Evolutionary conservation across 2,888 invertebrate genomes (phyloP).

Genomic region (Tetragnatha montana): DNA sequence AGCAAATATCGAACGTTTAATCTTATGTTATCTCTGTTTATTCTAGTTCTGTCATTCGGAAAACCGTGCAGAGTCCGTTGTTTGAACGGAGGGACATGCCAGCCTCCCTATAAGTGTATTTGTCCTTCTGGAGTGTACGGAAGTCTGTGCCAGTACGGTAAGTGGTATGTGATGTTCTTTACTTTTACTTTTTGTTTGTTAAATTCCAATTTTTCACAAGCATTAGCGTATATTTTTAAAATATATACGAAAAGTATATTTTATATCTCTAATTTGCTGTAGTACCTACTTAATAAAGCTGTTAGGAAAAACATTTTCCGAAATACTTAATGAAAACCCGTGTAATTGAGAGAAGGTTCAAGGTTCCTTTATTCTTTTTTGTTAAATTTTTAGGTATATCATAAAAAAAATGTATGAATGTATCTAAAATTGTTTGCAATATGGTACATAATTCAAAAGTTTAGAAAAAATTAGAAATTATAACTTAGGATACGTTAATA

Average conservation of each 20-base stretch:
- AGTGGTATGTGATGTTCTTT: constrained; percentile 64
- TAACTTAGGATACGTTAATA: too few species aligned
- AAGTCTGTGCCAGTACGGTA: constrained; percentile 69
- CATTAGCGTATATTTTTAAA: background rate
- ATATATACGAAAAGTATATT: background rate
- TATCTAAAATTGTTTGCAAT: too few species aligned
- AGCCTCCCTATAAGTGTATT: constrained; percentile 54
- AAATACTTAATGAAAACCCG: too few species aligned
- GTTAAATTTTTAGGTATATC: too few species aligned
- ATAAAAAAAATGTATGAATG: too few species aligned
- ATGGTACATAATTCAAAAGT: too few species aligned
- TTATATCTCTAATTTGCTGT: too few species aligned
- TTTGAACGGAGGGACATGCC: constrained; percentile 57
- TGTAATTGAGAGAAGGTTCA: too few species aligned
- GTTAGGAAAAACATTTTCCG: too few species aligned
- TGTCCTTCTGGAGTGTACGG: constrained; percentile 52
- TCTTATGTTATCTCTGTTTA: background rate
- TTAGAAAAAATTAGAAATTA: too few species aligned
- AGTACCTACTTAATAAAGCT: too few species aligned
- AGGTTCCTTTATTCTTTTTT: too few species aligned
- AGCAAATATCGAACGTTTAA: background rate
- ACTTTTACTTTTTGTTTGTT: constrained; percentile 30
- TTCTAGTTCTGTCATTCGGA: background rate
- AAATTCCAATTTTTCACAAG: background rate
- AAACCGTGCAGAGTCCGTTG: constrained; percentile 53